Evolutionary conservation across 2,888 invertebrate genomes (phyloP).

Genomic region (Microctonus hyperodae): DNA sequence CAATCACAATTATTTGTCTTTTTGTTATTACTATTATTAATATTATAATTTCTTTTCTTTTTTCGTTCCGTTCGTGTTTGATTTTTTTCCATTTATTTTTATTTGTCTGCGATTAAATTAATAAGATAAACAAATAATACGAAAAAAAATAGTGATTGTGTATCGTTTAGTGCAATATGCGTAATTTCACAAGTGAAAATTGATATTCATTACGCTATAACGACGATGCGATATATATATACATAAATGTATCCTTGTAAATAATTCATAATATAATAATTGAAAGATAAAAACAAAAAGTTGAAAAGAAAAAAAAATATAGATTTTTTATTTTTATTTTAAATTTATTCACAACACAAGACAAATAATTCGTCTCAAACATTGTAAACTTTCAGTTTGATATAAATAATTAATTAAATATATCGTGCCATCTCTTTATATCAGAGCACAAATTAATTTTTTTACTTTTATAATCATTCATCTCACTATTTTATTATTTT

Average conservation of each 20-base stretch:
- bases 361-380: neutral
- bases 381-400: neutral
- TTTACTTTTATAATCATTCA: neutral
- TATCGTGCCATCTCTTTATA: constrained; percentile 16
- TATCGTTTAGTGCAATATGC: constrained; percentile 23
- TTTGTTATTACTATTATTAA: constrained; percentile 3
- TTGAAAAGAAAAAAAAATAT: neutral
- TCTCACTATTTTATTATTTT: too few species aligned
- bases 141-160: constrained; percentile 5
- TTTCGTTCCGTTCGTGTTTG: neutral
- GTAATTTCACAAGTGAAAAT: constrained; percentile 2
- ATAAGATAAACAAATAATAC: neutral
- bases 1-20: constrained; percentile 4
- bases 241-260: constrained; percentile 20
- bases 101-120: constrained; percentile 5
- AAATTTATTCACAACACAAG: neutral
- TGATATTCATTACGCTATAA: neutral
- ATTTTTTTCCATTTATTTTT: neutral
- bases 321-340: constrained; percentile 2
- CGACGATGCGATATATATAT: constrained; percentile 7
- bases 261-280: constrained; percentile 19
- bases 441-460: constrained; percentile 1
- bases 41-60: neutral
- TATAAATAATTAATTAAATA: constrained; percentile 8
- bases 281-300: neutral